A percentile compares a stretch with the other conserved stretches of the same genome.
phyloP scores from a whole-genome alignment of 1,140 invertebrate species.

The Musca vetustissima region DNA sequence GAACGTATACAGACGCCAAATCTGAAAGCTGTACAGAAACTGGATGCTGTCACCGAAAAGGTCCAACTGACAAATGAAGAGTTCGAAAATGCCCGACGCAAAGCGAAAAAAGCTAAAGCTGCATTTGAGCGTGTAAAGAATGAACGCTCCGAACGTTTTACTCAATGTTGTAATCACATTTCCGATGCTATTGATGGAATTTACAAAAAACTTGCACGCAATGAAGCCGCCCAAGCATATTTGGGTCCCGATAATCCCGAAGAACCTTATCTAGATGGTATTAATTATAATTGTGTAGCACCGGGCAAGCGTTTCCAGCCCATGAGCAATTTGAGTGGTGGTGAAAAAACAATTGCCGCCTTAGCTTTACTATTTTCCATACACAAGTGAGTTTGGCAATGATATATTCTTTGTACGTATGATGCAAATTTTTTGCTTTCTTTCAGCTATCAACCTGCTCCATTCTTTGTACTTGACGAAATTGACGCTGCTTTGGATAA shows the following conservation, averaged over 20 bases:
- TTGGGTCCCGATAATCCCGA: slow-evolving; percentile 97
- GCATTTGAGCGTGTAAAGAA: slow-evolving; percentile 95
- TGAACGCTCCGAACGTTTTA: slow-evolving; percentile 90
- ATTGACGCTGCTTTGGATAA: slow-evolving; percentile 99
- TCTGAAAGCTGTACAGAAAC: slow-evolving; percentile 92
- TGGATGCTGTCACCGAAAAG: slow-evolving; percentile 93
- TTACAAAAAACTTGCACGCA: slow-evolving; percentile 95
- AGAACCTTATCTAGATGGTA: slow-evolving; percentile 97
- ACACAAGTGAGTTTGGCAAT: slow-evolving; percentile 73
- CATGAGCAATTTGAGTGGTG: slow-evolving; percentile 98
- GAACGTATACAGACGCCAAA: slow-evolving; percentile 98
- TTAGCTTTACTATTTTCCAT: slow-evolving; percentile 96
- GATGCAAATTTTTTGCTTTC: not conserved
- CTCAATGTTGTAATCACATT: slow-evolving; percentile 97
- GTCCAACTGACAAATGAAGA: slow-evolving; percentile 95
- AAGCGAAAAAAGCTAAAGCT: slow-evolving; percentile 92
- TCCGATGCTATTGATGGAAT: slow-evolving; percentile 97
- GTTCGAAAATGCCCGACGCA: slow-evolving; percentile 90
- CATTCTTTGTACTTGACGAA: slow-evolving; percentile 99
- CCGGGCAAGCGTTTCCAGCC: slow-evolving; percentile 97
- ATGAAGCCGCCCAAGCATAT: slow-evolving; percentile 97
- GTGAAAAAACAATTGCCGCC: slow-evolving; percentile 98
- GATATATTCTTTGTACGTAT: not conserved
- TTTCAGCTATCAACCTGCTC: slow-evolving; percentile 90
- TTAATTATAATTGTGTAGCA: slow-evolving; percentile 98